Evolutionary conservation across 92 coral and sea anemone species (phyloP).

Genomic region (Hydrozoanthus gracilis): DNA sequence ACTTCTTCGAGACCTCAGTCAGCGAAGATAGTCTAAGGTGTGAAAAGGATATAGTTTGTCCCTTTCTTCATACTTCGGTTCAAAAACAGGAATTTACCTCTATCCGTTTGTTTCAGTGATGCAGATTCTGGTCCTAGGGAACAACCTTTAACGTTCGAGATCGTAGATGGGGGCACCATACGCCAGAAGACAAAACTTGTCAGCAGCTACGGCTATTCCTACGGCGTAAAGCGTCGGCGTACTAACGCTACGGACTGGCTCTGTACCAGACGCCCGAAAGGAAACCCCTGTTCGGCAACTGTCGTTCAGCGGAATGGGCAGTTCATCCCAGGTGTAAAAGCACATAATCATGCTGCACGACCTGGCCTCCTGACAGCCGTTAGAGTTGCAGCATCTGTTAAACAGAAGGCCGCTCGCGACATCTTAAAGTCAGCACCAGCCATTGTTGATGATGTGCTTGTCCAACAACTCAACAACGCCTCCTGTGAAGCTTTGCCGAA

Average conservation of each 20-base stretch:
- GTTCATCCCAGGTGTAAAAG: not conserved
- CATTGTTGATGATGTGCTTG: not conserved
- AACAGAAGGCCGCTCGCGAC: not conserved
- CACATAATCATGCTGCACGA: not conserved
- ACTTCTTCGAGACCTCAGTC: not conserved
- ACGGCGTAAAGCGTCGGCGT: not conserved
- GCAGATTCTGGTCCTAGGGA: not conserved
- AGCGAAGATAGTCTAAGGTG: not conserved
- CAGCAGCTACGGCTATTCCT: slow-evolving; percentile 7
- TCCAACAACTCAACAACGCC: slow-evolving; percentile 7
- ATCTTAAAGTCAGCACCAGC: slow-evolving; percentile 16
- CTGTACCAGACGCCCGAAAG: slow-evolving; percentile 13
- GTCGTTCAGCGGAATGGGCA: not conserved
- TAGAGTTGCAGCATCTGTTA: not conserved
- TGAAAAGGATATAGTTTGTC: not conserved
- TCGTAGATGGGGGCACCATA: slow-evolving; percentile 23
- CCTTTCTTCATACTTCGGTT: not conserved
- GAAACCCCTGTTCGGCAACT: slow-evolving; percentile 5
- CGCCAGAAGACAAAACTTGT: not conserved
- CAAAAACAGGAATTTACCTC: not conserved
- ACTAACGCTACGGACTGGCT: slow-evolving; percentile 3
- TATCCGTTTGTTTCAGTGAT: slow-evolving; percentile 1
- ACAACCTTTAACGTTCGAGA: not conserved
- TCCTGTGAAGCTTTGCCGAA: not conserved
- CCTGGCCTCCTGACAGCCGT: slow-evolving; percentile 1